Evolutionary conservation across 2,113 vertebrate species (phyloP).

Genomic region (Gambusia affinis): DNA sequence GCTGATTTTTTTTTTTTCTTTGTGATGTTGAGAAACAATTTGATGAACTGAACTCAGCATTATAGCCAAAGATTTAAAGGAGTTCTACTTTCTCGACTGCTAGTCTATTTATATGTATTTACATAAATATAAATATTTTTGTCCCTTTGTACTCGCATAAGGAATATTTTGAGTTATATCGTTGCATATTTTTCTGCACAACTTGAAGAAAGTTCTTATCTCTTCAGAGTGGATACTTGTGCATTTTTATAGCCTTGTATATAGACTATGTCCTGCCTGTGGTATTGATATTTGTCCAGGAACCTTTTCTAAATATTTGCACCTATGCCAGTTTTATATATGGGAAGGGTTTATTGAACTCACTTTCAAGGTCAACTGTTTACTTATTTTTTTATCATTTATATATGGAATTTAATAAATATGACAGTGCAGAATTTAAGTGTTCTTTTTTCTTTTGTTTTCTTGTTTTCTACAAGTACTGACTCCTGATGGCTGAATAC

Average conservation of each 20-base stretch:
- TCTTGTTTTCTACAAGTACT: neutral
- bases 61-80: slow-evolving; percentile 59
- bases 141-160: neutral
- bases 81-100: slow-evolving; percentile 22
- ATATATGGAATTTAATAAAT: slow-evolving; percentile 16
- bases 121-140: too few species aligned
- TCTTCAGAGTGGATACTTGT: slow-evolving; percentile 7
- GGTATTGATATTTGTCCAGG: slow-evolving; percentile 18
- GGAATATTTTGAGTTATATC: neutral
- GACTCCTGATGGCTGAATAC: neutral
- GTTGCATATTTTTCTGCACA: slow-evolving; percentile 4
- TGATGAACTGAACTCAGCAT: slow-evolving; percentile 5
- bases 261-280: slow-evolving; percentile 12
- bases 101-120: slow-evolving; percentile 11
- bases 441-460: slow-evolving; percentile 7
- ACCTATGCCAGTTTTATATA: slow-evolving; percentile 15
- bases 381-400: slow-evolving; percentile 45
- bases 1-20: neutral
- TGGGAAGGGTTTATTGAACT: slow-evolving; percentile 16
- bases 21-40: slow-evolving; percentile 7
- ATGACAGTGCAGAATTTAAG: neutral
- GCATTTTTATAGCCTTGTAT: neutral
- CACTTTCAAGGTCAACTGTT: neutral
- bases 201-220: neutral
- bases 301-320: slow-evolving; percentile 26